Percentiles rank a stretch among this genome's conserved stretches.
These are phyloP conservation scores for Tenthredo amoena DNA, from an alignment of 2,888 invertebrate genomes.

Conservation along the genomic window DNA sequence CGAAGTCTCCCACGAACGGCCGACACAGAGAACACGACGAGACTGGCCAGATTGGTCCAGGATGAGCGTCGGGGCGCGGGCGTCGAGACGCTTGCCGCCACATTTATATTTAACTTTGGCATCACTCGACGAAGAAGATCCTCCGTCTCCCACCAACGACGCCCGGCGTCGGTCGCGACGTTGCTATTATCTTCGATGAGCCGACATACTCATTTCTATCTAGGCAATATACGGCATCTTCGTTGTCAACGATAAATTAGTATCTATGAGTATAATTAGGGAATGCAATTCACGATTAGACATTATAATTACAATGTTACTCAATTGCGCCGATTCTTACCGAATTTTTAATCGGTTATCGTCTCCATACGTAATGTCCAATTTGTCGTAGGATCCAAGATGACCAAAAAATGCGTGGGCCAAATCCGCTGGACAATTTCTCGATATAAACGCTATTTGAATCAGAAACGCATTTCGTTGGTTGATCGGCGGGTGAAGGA, in stretches of 20 bases:
- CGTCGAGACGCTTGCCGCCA: slow-evolving; percentile 70
- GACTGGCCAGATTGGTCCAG: slow-evolving; percentile 76
- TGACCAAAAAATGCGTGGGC: slow-evolving; percentile 29
- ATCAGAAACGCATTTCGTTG: background rate
- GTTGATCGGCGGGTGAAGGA: background rate
- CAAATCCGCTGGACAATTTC: background rate
- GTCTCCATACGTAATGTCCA: background rate
- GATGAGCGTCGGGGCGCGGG: slow-evolving; percentile 70
- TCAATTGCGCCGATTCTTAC: background rate
- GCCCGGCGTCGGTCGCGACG: slow-evolving; percentile 53
- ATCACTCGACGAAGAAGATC: slow-evolving; percentile 72
- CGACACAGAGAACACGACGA: slow-evolving; percentile 74
- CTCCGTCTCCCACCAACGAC: slow-evolving; percentile 54
- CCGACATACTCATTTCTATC: slow-evolving; percentile 49
- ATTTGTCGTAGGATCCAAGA: background rate
- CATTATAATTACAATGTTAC: background rate
- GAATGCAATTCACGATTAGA: background rate
- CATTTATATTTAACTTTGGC: slow-evolving; percentile 79
- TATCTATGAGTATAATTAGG: background rate
- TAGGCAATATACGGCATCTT: slow-evolving; percentile 54
- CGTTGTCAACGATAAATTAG: slow-evolving; percentile 69
- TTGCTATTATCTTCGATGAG: slow-evolving; percentile 63
- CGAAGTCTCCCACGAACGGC: slow-evolving; percentile 61
- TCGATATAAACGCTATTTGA: background rate
- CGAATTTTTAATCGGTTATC: background rate